A percentile compares a stretch with the other conserved stretches of the same genome.
Conservation (phyloP, 2,113 vertebrate genomes). For the Ptilonorhynchus violaceus region DNA sequence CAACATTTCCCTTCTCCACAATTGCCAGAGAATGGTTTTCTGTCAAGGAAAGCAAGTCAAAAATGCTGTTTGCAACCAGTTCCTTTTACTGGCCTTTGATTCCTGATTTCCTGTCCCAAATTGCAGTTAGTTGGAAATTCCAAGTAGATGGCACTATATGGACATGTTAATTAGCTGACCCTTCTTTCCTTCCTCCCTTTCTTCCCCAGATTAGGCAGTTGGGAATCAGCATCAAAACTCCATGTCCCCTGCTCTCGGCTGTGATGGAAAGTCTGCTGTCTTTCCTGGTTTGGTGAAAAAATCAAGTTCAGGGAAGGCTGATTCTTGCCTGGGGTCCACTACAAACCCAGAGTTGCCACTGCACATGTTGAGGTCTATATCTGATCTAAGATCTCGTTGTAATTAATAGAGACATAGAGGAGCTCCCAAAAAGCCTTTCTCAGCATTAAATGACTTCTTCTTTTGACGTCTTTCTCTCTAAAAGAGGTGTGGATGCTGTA, state of each 20-base stretch:
- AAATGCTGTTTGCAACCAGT: not conserved
- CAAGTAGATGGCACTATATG: not conserved
- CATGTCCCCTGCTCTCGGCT: not conserved
- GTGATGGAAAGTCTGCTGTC: not conserved
- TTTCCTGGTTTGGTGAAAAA: not conserved
- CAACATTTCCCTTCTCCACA: not conserved
- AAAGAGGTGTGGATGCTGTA: not conserved
- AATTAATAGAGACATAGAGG: not conserved
- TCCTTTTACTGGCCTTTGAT: not conserved
- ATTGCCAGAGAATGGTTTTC: not conserved
- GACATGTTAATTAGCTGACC: not conserved
- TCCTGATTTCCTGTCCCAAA: not conserved
- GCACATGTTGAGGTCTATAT: not conserved
- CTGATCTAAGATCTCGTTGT: not conserved
- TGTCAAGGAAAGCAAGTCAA: not conserved
- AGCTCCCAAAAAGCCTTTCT: not conserved
- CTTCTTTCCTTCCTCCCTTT: not conserved
- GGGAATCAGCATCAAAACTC: not conserved
- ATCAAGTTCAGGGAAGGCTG: accelerated
- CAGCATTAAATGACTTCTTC: not conserved
- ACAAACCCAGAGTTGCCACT: not conserved
- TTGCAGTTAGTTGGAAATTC: not conserved
- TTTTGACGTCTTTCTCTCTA: not conserved
- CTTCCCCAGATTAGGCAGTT: not conserved
- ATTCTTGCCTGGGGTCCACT: not conserved